Evolutionary conservation across 2,888 invertebrate species (phyloP).

Genomic region (Cephalotes varians): DNA sequence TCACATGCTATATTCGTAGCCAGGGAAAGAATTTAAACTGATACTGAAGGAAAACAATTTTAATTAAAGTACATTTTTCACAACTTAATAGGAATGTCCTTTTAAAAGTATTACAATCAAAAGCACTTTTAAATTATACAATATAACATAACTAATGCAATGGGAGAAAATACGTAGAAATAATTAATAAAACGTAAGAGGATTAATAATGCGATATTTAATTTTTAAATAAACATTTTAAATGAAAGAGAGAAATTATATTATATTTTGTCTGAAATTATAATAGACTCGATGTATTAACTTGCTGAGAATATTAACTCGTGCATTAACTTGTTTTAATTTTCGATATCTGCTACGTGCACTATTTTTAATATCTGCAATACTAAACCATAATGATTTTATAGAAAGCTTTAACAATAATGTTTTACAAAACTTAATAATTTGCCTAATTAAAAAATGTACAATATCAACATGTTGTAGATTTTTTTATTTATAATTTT

Average conservation of each 20-base stretch:
- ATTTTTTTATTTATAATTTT: neutral
- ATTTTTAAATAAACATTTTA: neutral
- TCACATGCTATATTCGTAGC: constrained; percentile 2
- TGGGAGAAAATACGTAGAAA: neutral
- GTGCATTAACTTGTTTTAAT: too few species aligned
- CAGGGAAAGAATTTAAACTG: constrained; percentile 23
- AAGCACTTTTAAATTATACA: constrained; percentile 4
- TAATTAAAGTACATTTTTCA: constrained; percentile 41
- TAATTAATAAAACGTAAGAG: neutral
- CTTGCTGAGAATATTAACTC: too few species aligned
- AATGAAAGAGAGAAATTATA: neutral
- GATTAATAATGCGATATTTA: neutral
- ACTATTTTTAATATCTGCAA: too few species aligned
- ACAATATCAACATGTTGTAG: neutral
- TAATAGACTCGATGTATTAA: neutral
- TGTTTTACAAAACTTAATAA: neutral
- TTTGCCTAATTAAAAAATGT: neutral
- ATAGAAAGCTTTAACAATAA: neutral
- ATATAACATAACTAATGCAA: neutral
- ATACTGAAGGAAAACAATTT: constrained; percentile 37
- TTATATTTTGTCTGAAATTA: neutral
- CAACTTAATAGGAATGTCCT: constrained; percentile 27
- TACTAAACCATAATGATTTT: neutral
- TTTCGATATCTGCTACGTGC: neutral
- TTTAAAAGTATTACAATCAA: neutral